phyloP scores from a whole-genome alignment of 2,888 invertebrate genomes.

The Antheraea yamamai region DNA sequence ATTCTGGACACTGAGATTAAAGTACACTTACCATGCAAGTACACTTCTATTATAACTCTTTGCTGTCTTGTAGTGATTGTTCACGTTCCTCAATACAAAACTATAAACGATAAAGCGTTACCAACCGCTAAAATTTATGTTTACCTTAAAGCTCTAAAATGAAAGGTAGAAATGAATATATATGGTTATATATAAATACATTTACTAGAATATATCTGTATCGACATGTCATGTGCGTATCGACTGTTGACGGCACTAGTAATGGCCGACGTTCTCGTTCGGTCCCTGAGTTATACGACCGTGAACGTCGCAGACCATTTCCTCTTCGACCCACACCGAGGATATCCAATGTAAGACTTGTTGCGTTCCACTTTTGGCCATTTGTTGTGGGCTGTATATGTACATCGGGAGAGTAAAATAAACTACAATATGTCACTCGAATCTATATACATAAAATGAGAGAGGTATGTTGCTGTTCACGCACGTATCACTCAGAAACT shows the following conservation, averaged over 20 bases:
- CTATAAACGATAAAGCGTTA: too few species aligned
- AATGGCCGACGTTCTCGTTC: constrained; percentile 28
- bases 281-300: constrained; percentile 37
- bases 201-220: background rate
- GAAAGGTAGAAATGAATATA: too few species aligned
- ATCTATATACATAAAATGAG: background rate
- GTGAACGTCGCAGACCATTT: constrained; percentile 43
- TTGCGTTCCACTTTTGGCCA: constrained; percentile 12
- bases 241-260: constrained; percentile 33
- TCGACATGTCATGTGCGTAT: constrained; percentile 11
- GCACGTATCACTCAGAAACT: background rate
- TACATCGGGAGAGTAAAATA: constrained; percentile 1
- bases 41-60: too few species aligned
- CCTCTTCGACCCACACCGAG: constrained; percentile 26
- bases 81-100: too few species aligned
- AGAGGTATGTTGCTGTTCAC: background rate
- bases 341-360: constrained; percentile 18
- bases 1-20: too few species aligned
- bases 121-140: too few species aligned
- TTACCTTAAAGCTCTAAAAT: too few species aligned
- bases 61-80: too few species aligned
- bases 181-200: background rate
- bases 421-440: background rate
- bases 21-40: too few species aligned
- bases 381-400: constrained; percentile 10